Evolutionary conservation across 1,140 invertebrate genomes (phyloP), one percentile per base, ranked within the genome.

Genomic region (Caenorhabditis inopinata): DNA sequence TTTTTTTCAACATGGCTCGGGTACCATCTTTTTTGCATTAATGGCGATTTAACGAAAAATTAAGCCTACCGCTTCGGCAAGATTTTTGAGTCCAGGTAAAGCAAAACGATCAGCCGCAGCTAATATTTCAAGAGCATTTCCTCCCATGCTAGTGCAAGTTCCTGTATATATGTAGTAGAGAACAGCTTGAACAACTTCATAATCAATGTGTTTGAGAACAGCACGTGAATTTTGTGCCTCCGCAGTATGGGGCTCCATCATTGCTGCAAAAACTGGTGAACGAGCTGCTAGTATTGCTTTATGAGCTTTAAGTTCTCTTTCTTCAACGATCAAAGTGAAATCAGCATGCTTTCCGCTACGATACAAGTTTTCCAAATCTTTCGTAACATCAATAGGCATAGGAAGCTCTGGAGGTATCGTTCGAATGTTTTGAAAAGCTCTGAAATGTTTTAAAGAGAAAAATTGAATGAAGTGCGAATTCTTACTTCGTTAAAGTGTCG

Each of bases 251-350:
- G 83, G 78, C 35, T 84, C 83, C 18, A 89, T 83, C 88, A 90
- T 90, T 12, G 85, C 87, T 14, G 76, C 58, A 74, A 89, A 89
- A 11, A 90, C 87, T 11, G 86, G 87, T 21, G 89, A 89, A 9
- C 89, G 84, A 32, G 89, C 85, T 0, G 85, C 82, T 14, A 89
- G 74, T 14, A 89, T 84, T 6, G 58, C 78, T 48, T 86, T 87
- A 74, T 89, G 89, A 42, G 83, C 88, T n/a, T 75, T 73, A 11
- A 90, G 73, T 62, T 86, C 82, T 14, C 80, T 73, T 47, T 27
- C 74, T 14, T 79, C 58, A 23, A 82, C 86, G 35, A 82, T 73
- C 4, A 89, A 87, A 9, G 77, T 87, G 47, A 89, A 88, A 77
- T 89, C 88, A 0, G 87, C 45, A 74, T 85, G 84, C n/a, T 81